A percentile compares a stretch with the other conserved stretches of the same genome.
phyloP scores from a whole-genome alignment of 2,113 vertebrate species.

The Oryzias melastigma region DNA sequence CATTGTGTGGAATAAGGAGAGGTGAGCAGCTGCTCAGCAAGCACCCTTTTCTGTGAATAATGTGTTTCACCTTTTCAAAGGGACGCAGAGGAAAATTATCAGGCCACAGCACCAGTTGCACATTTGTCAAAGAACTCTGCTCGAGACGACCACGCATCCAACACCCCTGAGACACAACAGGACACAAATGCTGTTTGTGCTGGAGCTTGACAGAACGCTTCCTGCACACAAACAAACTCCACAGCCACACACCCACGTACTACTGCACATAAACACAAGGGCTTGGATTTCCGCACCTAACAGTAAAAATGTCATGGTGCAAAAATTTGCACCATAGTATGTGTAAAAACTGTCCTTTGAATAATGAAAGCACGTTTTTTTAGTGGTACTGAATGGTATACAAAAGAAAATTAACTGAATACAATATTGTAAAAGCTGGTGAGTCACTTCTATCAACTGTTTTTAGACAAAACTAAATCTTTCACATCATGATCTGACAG shows the following conservation, averaged over 20 bases:
- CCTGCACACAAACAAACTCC: slow-evolving; percentile 29
- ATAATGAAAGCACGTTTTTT: neutral
- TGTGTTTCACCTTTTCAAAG: slow-evolving; percentile 60
- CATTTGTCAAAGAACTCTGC: slow-evolving; percentile 30
- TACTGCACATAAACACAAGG: slow-evolving; percentile 17
- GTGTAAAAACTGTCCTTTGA: too few relatives aligned
- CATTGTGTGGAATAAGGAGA: slow-evolving; percentile 47
- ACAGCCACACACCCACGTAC: slow-evolving; percentile 11
- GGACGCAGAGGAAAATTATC: slow-evolving; percentile 37
- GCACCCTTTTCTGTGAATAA: slow-evolving; percentile 59
- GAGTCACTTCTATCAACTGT: too few relatives aligned
- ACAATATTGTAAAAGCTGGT: too few relatives aligned
- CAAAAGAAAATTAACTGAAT: neutral
- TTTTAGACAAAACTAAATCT: too few relatives aligned
- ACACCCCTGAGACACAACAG: slow-evolving; percentile 35
- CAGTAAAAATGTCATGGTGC: neutral
- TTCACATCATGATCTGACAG: too few relatives aligned
- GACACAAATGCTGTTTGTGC: slow-evolving; percentile 16
- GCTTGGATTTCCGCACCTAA: slow-evolving; percentile 10
- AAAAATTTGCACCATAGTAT: neutral
- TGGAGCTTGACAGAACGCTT: neutral
- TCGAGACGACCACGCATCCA: slow-evolving; percentile 14
- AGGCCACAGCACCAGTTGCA: slow-evolving; percentile 15
- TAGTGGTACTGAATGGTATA: neutral
- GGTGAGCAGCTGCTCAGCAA: slow-evolving; percentile 51